Evolutionary conservation across 2,113 vertebrate species (phyloP).

Genomic region (Hucho hucho): DNA sequence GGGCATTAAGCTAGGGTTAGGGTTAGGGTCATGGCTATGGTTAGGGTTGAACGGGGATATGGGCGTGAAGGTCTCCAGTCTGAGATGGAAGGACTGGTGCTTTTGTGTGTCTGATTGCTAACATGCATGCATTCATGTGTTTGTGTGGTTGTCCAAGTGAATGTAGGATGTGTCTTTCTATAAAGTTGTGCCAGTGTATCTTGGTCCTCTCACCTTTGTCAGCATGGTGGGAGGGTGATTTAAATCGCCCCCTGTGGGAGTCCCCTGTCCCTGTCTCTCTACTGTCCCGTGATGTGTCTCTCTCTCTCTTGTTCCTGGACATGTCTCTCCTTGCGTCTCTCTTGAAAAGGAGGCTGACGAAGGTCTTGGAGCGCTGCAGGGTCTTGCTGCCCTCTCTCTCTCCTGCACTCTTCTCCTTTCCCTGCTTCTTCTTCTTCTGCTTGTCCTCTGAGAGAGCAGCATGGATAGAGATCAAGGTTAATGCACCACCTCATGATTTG

Average conservation of each 20-base stretch:
- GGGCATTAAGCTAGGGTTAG: too few species aligned
- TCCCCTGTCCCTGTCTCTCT: slow-evolving; percentile 21
- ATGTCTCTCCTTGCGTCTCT: slow-evolving; percentile 75
- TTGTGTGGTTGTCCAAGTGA: too few species aligned
- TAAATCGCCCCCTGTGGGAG: slow-evolving; percentile 58
- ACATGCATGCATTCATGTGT: too few species aligned
- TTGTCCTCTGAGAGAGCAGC: slow-evolving; percentile 76
- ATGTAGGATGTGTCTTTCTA: too few species aligned
- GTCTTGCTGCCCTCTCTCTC: slow-evolving; percentile 59
- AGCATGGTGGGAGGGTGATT: slow-evolving; percentile 68
- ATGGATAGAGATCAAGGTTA: background rate
- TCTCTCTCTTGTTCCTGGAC: slow-evolving; percentile 36
- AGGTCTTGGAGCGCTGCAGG: slow-evolving; percentile 92
- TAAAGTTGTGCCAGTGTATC: too few species aligned
- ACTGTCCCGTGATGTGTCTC: slow-evolving; percentile 36
- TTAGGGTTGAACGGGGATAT: too few species aligned
- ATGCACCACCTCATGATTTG: background rate
- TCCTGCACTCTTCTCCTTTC: slow-evolving; percentile 52
- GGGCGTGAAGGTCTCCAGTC: too few species aligned
- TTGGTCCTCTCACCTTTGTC: slow-evolving; percentile 76
- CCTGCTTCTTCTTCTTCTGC: slow-evolving; percentile 77
- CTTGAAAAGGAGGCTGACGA: slow-evolving; percentile 91
- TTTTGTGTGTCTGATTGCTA: too few species aligned
- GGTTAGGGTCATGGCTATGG: too few species aligned
- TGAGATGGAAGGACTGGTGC: too few species aligned